Evolutionary conservation across 2,888 invertebrate species (phyloP).

Genomic region (Dorcus hopei): DNA sequence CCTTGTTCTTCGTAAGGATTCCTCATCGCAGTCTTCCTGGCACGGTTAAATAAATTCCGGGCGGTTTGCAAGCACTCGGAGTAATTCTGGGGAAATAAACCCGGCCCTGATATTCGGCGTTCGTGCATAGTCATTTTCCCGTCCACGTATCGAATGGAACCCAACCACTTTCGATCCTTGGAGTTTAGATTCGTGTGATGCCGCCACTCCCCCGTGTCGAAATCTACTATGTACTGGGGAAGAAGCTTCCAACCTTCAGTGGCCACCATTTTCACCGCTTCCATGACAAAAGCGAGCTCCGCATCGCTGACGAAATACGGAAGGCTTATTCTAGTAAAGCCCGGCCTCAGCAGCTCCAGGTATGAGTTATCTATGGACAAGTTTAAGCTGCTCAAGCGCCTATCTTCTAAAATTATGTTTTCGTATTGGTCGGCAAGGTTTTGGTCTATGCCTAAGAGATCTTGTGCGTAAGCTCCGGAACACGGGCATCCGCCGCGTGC

Average conservation of each 20-base stretch:
- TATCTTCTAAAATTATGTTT: slow-evolving; percentile 62
- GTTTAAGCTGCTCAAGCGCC: slow-evolving; percentile 50
- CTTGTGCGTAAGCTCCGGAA: slow-evolving; percentile 81
- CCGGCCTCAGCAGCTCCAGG: slow-evolving; percentile 75
- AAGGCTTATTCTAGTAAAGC: slow-evolving; percentile 80
- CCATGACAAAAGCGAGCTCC: slow-evolving; percentile 77
- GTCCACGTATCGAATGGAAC: slow-evolving; percentile 63
- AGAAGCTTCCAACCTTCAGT: slow-evolving; percentile 86
- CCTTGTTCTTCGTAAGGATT: slow-evolving; percentile 72
- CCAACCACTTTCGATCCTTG: slow-evolving; percentile 79
- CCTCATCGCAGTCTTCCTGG: slow-evolving; percentile 72
- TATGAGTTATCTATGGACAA: slow-evolving; percentile 49
- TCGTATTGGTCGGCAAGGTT: slow-evolving; percentile 74
- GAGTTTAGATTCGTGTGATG: slow-evolving; percentile 77
- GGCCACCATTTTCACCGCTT: slow-evolving; percentile 83
- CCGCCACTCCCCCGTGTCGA: slow-evolving; percentile 86
- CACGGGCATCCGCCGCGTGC: slow-evolving; percentile 77
- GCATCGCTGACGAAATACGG: slow-evolving; percentile 81
- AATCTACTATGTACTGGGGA: slow-evolving; percentile 83
- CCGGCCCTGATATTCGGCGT: slow-evolving; percentile 67
- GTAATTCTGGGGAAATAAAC: slow-evolving; percentile 70
- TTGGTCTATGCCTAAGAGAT: slow-evolving; percentile 78
- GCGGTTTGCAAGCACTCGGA: slow-evolving; percentile 78
- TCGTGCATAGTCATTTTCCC: slow-evolving; percentile 75
- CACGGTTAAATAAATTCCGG: slow-evolving; percentile 71